Percentiles rank a stretch among this genome's conserved stretches.
Evolutionary conservation across 2,797 vertebrate species (phyloP).

Genomic region (Pseudochaenichthys georgianus): DNA sequence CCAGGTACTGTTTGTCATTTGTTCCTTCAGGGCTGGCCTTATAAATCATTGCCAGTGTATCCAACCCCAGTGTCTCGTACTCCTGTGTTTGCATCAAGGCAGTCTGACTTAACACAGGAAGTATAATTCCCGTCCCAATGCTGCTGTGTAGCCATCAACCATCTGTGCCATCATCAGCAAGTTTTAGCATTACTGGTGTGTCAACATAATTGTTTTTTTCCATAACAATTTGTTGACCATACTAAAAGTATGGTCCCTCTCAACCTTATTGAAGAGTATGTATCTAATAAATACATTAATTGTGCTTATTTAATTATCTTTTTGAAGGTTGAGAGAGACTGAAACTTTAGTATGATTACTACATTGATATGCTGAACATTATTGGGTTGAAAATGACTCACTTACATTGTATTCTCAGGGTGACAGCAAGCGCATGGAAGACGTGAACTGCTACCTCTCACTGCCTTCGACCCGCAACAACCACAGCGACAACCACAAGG

Average conservation of each 20-base stretch:
- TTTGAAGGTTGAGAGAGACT: too few relatives aligned
- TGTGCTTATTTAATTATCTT: too few relatives aligned
- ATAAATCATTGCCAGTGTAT: slow-evolving; percentile 22
- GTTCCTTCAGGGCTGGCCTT: slow-evolving; percentile 11
- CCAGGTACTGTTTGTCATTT: slow-evolving; percentile 28
- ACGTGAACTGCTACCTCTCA: slow-evolving; percentile 89
- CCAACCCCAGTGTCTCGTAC: neutral
- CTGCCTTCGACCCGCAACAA: slow-evolving; percentile 89
- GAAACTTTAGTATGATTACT: too few relatives aligned
- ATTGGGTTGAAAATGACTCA: slow-evolving; percentile 1
- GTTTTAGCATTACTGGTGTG: neutral
- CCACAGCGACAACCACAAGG: slow-evolving; percentile 86
- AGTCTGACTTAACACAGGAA: slow-evolving; percentile 22
- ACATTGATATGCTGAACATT: too few relatives aligned
- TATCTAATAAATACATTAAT: too few relatives aligned
- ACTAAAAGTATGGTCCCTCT: too few relatives aligned
- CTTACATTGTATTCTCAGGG: slow-evolving; percentile 82
- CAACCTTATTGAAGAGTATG: too few relatives aligned
- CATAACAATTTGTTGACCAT: too few relatives aligned
- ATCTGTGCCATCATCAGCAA: slow-evolving; percentile 8
- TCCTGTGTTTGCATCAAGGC: slow-evolving; percentile 1
- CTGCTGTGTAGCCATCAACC: slow-evolving; percentile 1
- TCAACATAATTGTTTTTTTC: neutral
- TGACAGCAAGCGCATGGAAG: slow-evolving; percentile 98
- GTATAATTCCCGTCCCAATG: neutral